Evolutionary conservation across 2,888 invertebrate genomes (phyloP).

Genomic region (Lepidocyrtoides sp.): DNA sequence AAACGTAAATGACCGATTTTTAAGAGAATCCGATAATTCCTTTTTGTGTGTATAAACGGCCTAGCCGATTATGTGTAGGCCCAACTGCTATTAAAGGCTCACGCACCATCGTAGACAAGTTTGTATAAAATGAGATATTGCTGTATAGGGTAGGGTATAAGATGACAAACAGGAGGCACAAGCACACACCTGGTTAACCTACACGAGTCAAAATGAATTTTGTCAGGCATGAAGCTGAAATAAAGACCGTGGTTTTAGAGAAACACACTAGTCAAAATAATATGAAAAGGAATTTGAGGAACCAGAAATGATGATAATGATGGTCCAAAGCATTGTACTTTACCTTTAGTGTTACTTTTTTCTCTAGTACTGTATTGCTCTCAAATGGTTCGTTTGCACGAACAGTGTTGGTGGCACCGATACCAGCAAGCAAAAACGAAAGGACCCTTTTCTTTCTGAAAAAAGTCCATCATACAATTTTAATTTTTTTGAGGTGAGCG

Average conservation of each 20-base stretch:
- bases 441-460: constrained; percentile 24
- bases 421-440: constrained; percentile 35
- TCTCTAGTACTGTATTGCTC: background rate
- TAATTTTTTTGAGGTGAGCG: constrained; percentile 58
- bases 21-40: constrained; percentile 9
- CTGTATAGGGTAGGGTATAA: background rate
- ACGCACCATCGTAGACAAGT: background rate
- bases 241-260: constrained; percentile 51
- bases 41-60: background rate
- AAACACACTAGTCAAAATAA: constrained; percentile 63
- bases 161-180: constrained; percentile 35
- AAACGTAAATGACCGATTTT: constrained; percentile 12
- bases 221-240: constrained; percentile 74
- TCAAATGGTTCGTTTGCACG: constrained; percentile 25
- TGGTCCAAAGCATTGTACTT: background rate
- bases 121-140: background rate
- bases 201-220: constrained; percentile 73
- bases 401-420: constrained; percentile 28
- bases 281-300: constrained; percentile 37
- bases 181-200: constrained; percentile 75
- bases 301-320: constrained; percentile 39
- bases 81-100: background rate
- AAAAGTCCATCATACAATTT: constrained; percentile 66
- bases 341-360: constrained; percentile 25
- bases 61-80: background rate